These are phyloP conservation scores for Monochamus saltuarius DNA, from an alignment of 1,140 invertebrate species.

Conservation along the genomic window DNA sequence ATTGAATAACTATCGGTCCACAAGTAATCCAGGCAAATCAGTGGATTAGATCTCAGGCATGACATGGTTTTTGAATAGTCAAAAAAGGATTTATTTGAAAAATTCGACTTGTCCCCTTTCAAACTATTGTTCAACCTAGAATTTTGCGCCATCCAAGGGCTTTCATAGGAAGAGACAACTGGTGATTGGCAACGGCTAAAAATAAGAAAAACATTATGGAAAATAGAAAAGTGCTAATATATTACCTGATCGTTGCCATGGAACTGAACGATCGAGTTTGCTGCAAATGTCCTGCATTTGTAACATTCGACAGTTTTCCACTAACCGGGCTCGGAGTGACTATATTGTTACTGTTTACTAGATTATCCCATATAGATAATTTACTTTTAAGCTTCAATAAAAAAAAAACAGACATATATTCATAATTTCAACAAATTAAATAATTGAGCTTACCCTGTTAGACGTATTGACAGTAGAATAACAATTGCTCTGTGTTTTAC, in stretches of 20 bases:
- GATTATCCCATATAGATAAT: constrained; percentile 41
- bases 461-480: constrained; percentile 32
- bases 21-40: constrained; percentile 83
- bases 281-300: constrained; percentile 24
- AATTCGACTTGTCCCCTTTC: neutral
- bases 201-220: constrained; percentile 18
- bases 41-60: constrained; percentile 60
- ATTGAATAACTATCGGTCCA: constrained; percentile 72
- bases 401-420: constrained; percentile 13
- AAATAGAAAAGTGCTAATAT: constrained; percentile 14
- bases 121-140: constrained; percentile 1
- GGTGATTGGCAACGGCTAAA: constrained; percentile 48
- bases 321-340: constrained; percentile 36
- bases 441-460: constrained; percentile 27
- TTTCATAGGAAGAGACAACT: constrained; percentile 31
- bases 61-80: constrained; percentile 36
- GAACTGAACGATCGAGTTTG: constrained; percentile 62
- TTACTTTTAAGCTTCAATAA: constrained; percentile 35
- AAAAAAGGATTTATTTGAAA: constrained; percentile 32
- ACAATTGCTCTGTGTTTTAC: constrained; percentile 24
- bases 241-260: constrained; percentile 58
- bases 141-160: constrained; percentile 30
- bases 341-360: constrained; percentile 26
- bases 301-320: constrained; percentile 13
- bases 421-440: neutral